Evolutionary conservation across 2,888 invertebrate species (phyloP), one percentile per base, ranked within the genome.

Genomic region (Apeira syringaria): DNA sequence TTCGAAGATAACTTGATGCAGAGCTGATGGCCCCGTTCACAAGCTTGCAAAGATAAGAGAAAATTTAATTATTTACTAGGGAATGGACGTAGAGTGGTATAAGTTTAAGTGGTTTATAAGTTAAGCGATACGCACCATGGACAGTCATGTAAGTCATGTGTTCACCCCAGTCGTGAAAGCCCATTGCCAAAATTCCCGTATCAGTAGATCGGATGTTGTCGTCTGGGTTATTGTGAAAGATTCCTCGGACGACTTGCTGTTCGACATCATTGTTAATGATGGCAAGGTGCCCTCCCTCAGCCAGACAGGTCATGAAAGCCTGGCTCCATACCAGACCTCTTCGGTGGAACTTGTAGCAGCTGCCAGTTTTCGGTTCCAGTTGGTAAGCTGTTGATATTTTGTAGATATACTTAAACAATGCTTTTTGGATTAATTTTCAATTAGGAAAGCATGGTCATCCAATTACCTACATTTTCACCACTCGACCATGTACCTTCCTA

Each of bases 221-320:
- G 5, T 24, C 24, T 10, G 48, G 33, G 11, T 43, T 43, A 18
- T 61, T 61, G 0, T 36, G 53, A 5, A 61, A 66, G 0, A 70
- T 36, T 1, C 70, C 60, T 2, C 6, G 55, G 0, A 73, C 5
- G 0, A 66, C 58, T 2, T n/a, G 15, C 0, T 62, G 57, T 38
- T 77, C 77, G 0, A 6, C 15, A 0, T 65, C 63, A 2, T 63
- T 75, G 54, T 80, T 76, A 38, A 79, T 64, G 36, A 79, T 59
- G n/a, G 58, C 59, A 13, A 79, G 60, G 44, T 79, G 47, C 0
- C 64, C 74, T 6, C 74, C 74, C 42, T 80, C 80, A 1, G 74
- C 71, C 1, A 62, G 37, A 28, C 80, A 80, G 1, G 68, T 47
- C 60, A 72, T 69, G 53, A 59, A 62, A 0, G 77, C 80, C 0